A percentile compares a stretch with the other conserved stretches of the same genome.
Evolutionary conservation across 2,113 vertebrate species (phyloP).

Genomic region (Lanius ludovicianus): DNA sequence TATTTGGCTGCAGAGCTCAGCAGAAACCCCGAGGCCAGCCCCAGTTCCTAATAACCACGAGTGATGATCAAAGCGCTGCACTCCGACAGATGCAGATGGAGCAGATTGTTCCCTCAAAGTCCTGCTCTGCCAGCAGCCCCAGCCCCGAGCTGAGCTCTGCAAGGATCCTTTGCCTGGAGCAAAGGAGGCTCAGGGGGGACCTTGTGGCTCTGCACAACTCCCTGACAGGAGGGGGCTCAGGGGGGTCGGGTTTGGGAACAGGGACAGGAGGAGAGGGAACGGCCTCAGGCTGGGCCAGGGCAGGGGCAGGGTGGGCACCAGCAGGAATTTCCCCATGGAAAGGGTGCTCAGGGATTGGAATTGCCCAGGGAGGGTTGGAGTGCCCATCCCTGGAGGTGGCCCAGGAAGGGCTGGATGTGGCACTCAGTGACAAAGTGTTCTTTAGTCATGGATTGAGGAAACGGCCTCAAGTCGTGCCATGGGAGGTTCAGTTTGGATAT

Average conservation of each 20-base stretch:
- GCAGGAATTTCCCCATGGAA: background rate
- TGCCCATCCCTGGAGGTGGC: rapidly evolving
- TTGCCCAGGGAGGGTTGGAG: background rate
- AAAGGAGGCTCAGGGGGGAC: background rate
- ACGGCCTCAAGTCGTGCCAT: background rate
- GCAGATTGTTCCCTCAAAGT: slow-evolving; percentile 13
- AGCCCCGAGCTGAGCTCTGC: background rate
- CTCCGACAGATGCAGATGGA: background rate
- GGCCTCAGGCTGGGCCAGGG: background rate
- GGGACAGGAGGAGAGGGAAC: background rate
- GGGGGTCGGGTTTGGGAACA: background rate
- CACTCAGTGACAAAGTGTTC: background rate
- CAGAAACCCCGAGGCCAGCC: background rate
- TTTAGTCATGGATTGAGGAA: background rate
- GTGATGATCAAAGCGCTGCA: background rate
- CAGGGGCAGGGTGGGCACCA: rapidly evolving
- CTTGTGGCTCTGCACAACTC: background rate
- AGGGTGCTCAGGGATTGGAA: rapidly evolving
- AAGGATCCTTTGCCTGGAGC: background rate
- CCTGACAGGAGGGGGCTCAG: background rate
- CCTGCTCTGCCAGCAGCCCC: background rate
- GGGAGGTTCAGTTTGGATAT: background rate
- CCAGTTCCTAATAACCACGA: background rate
- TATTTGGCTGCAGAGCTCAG: background rate
- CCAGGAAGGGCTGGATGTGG: rapidly evolving